Conservation (phyloP, 2,888 invertebrate genomes). For the Argyresthia albistria region DNA sequence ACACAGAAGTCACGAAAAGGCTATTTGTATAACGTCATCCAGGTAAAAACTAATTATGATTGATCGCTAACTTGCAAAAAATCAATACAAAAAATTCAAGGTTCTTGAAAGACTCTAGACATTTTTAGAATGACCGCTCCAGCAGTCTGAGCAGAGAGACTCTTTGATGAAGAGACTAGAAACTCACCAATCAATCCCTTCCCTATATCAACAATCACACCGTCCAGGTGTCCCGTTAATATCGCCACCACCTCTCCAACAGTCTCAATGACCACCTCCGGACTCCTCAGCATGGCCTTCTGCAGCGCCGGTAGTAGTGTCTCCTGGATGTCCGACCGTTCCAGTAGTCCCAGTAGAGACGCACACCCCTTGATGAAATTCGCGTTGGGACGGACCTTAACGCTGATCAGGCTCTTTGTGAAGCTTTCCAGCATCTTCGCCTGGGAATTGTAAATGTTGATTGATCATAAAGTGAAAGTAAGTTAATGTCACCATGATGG, state of each 20-base stretch:
- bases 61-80: too few species aligned
- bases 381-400: slow-evolving; percentile 81
- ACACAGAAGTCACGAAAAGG: too few species aligned
- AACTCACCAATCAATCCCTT: slow-evolving; percentile 82
- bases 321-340: slow-evolving; percentile 79
- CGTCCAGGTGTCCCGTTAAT: slow-evolving; percentile 82
- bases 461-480: too few species aligned
- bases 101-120: too few species aligned
- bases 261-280: slow-evolving; percentile 89
- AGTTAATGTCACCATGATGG: too few species aligned
- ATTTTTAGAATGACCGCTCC: too few species aligned
- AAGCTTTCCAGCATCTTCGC: slow-evolving; percentile 77
- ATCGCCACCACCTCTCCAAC: slow-evolving; percentile 83
- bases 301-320: slow-evolving; percentile 87
- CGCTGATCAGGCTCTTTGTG: slow-evolving; percentile 83
- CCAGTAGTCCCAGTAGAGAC: slow-evolving; percentile 75
- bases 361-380: slow-evolving; percentile 78
- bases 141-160: too few species aligned
- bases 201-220: slow-evolving; percentile 83
- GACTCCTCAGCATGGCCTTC: slow-evolving; percentile 93
- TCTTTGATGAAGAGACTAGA: too few species aligned
- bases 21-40: too few species aligned
- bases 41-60: too few species aligned
- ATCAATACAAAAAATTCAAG: too few species aligned
- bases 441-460: slow-evolving; percentile 39